A percentile compares a stretch with the other conserved stretches of the same genome.
Evolutionary conservation across 2,888 invertebrate species (phyloP).

Genomic region (Mylabris sibirica): DNA sequence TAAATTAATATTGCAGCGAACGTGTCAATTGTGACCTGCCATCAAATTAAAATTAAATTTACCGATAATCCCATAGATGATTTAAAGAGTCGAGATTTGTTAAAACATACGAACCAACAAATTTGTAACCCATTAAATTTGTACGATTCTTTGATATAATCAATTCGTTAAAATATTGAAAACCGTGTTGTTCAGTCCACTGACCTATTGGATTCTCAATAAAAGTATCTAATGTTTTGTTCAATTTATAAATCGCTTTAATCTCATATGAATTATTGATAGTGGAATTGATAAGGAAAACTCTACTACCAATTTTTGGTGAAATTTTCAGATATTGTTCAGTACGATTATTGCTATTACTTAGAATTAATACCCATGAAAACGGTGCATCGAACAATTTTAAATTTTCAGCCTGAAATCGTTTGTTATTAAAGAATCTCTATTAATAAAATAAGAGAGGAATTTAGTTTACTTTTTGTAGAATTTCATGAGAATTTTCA

Average conservation of each 20-base stretch:
- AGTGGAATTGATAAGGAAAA: constrained; percentile 41
- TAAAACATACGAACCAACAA: constrained; percentile 53
- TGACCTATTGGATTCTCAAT: constrained; percentile 33
- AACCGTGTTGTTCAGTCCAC: constrained; percentile 26
- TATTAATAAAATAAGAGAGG: too few species aligned
- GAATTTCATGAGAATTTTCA: constrained; percentile 29
- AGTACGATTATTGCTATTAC: constrained; percentile 23
- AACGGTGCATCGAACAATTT: constrained; percentile 45
- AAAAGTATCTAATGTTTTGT: constrained; percentile 28
- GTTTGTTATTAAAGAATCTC: constrained; percentile 3
- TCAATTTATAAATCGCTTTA: constrained; percentile 45
- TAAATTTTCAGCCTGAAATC: constrained; percentile 41
- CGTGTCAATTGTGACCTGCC: too few species aligned
- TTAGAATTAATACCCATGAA: constrained; percentile 47
- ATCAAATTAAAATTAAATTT: constrained; percentile 13
- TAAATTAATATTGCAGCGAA: too few species aligned
- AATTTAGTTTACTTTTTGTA: constrained; percentile 36
- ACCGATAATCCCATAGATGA: constrained; percentile 61
- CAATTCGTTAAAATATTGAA: constrained; percentile 34
- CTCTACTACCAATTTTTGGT: constrained; percentile 44
- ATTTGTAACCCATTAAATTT: constrained; percentile 47
- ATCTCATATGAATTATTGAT: constrained; percentile 27
- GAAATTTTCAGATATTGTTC: constrained; percentile 29
- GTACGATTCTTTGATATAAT: constrained; percentile 41
- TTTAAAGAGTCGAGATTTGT: constrained; percentile 57